A percentile compares a stretch with the other conserved stretches of the same genome.
Conservation (phyloP, 2,888 invertebrate genomes). For the Achlya flavicornis region DNA sequence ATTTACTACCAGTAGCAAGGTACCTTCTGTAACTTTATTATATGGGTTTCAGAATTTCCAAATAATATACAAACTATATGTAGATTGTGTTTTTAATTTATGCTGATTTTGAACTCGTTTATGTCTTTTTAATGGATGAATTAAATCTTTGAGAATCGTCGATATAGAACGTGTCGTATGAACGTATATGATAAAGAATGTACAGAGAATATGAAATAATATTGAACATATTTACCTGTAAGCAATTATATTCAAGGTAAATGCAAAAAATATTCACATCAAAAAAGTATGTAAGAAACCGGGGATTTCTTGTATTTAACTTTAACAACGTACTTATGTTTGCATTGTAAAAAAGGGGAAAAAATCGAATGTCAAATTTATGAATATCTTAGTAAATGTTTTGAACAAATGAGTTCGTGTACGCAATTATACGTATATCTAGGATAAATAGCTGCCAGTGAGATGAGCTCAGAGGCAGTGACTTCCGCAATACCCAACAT, state of each 20-base stretch:
- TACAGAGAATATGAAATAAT: neutral
- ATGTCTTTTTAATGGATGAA: neutral
- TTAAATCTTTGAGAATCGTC: neutral
- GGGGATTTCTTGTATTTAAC: conserved; percentile 1
- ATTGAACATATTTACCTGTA: neutral
- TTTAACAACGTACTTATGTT: neutral
- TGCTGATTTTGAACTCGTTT: neutral
- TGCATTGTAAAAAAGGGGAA: neutral
- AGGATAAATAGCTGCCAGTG: neutral
- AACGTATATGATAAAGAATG: too few species aligned
- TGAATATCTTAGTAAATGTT: neutral
- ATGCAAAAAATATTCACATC: neutral
- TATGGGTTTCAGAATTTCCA: neutral
- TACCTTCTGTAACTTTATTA: neutral
- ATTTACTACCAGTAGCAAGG: too few species aligned
- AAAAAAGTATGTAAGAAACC: neutral
- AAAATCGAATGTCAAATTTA: neutral
- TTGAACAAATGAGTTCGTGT: neutral
- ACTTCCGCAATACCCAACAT: neutral
- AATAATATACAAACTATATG: too few species aligned
- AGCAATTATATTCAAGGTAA: neutral
- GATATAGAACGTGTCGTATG: too few species aligned
- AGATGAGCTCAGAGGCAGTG: neutral
- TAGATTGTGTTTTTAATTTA: too few species aligned
- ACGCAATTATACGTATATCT: neutral